Evolutionary conservation across 2,113 vertebrate species (phyloP).

Genomic region (Neogobius melanostomus): DNA sequence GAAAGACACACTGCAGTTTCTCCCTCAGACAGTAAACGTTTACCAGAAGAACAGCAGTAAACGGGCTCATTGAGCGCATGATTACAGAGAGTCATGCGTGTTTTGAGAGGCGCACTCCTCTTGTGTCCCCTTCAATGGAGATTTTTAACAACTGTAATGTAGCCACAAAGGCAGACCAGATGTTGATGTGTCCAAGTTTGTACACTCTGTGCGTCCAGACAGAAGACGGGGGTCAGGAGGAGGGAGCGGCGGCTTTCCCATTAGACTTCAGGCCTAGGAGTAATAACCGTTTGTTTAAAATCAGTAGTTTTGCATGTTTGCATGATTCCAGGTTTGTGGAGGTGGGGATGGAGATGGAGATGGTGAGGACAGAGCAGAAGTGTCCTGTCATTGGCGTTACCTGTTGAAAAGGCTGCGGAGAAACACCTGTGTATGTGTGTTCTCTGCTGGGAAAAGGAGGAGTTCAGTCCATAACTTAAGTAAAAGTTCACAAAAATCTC

Average conservation of each 20-base stretch:
- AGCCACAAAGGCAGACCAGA: slow-evolving; percentile 62
- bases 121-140: slow-evolving; percentile 33
- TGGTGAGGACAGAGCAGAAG: slow-evolving; percentile 25
- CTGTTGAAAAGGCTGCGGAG: slow-evolving; percentile 32
- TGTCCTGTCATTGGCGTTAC: slow-evolving; percentile 33
- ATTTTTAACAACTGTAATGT: slow-evolving; percentile 38
- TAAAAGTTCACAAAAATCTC: not conserved
- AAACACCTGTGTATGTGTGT: slow-evolving; percentile 47
- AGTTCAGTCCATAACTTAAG: slow-evolving; percentile 3
- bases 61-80: slow-evolving; percentile 61
- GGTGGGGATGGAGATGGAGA: slow-evolving; percentile 20
- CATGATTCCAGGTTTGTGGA: slow-evolving; percentile 24
- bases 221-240: not conserved
- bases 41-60: slow-evolving; percentile 46
- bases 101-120: slow-evolving; percentile 37
- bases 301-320: slow-evolving; percentile 31
- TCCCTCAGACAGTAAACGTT: slow-evolving; percentile 50
- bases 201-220: not conserved
- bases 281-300: slow-evolving; percentile 50
- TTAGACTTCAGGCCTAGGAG: slow-evolving; percentile 39
- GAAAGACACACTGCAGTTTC: slow-evolving; percentile 42
- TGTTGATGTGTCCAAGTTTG: slow-evolving; percentile 33
- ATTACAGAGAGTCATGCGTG: slow-evolving; percentile 68
- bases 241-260: slow-evolving; percentile 8
- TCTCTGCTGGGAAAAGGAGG: not conserved